Conservation (phyloP, 2,888 invertebrate species). For the Adelognathus sp. region DNA sequence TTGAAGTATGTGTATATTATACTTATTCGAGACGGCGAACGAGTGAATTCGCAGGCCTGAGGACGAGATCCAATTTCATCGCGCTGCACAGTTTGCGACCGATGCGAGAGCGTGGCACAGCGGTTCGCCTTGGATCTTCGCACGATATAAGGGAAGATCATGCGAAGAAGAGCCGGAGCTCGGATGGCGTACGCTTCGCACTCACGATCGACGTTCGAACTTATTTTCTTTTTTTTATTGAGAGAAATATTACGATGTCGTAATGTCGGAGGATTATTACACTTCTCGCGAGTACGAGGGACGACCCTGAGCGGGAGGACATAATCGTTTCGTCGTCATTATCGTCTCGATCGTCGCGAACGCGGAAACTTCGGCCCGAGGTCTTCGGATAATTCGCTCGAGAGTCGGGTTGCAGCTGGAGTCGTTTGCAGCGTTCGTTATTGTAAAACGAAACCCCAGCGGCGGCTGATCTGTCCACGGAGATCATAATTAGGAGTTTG, state of each 20-base stretch:
- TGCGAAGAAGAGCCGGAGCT: slow-evolving; percentile 5
- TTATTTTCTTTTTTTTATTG: background rate
- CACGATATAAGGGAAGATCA: slow-evolving; percentile 36
- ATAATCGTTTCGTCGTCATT: background rate
- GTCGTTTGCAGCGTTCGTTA: background rate
- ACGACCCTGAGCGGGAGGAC: slow-evolving; percentile 20
- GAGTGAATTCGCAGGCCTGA: background rate
- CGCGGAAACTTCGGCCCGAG: background rate
- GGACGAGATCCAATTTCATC: slow-evolving; percentile 48
- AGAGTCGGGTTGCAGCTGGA: background rate
- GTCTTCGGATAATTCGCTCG: background rate
- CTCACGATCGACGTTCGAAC: background rate
- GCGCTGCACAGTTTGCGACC: background rate
- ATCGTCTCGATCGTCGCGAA: background rate
- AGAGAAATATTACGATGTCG: background rate
- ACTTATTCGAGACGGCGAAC: background rate
- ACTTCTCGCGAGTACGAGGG: background rate
- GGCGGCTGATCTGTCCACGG: background rate
- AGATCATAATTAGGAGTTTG: too few relatives aligned
- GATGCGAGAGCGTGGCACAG: slow-evolving; percentile 1
- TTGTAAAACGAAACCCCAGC: background rate
- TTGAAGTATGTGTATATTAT: background rate
- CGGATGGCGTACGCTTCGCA: background rate
- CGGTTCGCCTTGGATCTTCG: slow-evolving; percentile 39
- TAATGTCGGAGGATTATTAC: slow-evolving; percentile 13